These are phyloP conservation scores for Ormyrus nitidulus DNA, from an alignment of 2,888 invertebrate genomes.

Conservation along the genomic window DNA sequence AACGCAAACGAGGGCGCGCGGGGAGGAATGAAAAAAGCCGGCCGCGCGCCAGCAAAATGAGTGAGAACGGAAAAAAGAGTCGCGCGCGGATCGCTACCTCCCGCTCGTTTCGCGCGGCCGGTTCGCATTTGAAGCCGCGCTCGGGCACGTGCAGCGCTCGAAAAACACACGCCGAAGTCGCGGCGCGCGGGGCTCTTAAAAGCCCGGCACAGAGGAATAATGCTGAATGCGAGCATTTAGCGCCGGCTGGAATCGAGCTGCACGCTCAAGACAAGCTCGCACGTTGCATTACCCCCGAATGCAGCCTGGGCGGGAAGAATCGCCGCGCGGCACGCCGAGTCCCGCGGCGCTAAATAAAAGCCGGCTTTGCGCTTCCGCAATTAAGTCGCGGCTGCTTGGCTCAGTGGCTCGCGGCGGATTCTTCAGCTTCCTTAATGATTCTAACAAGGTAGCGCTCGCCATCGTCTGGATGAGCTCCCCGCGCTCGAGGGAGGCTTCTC, in stretches of 20 bases:
- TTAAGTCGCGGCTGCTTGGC: constrained; percentile 56
- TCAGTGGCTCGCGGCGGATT: neutral
- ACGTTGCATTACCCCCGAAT: constrained; percentile 71
- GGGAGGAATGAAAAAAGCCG: constrained; percentile 5
- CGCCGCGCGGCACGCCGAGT: too few relatives aligned
- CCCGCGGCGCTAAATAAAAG: too few relatives aligned
- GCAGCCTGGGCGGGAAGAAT: constrained; percentile 60
- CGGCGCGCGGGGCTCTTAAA: constrained; percentile 9
- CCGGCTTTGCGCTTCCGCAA: too few relatives aligned
- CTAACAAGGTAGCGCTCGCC: neutral
- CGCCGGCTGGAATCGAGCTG: constrained; percentile 44
- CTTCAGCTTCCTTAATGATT: neutral
- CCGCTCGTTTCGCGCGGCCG: neutral
- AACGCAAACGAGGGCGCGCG: constrained; percentile 13
- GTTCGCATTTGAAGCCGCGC: constrained; percentile 51
- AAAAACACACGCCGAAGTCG: neutral
- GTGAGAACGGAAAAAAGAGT: neutral
- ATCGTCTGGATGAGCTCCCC: constrained; percentile 2
- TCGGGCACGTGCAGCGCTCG: constrained; percentile 40
- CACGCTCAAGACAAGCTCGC: constrained; percentile 58
- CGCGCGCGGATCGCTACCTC: constrained; percentile 54
- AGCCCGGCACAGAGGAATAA: constrained; percentile 64
- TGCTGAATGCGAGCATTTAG: constrained; percentile 67
- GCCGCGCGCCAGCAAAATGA: neutral
- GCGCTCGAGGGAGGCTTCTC: constrained; percentile 70